Conservation (phyloP, 1,140 invertebrate genomes). For the Stenopsyche tienmushanensis region DNA sequence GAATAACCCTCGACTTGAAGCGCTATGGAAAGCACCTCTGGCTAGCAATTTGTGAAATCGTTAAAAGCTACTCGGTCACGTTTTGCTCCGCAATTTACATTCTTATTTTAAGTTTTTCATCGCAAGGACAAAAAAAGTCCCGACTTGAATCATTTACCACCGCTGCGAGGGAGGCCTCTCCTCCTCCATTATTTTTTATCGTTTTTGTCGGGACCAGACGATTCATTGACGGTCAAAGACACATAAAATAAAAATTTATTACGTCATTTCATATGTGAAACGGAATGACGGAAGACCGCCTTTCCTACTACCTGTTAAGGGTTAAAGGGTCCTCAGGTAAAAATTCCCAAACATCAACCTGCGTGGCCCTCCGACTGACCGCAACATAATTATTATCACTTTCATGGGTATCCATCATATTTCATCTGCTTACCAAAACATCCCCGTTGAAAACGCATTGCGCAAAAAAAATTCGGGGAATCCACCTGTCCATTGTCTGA, state of each 20-base stretch:
- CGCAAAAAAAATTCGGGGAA: no score
- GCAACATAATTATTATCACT: slow-evolving; percentile 11
- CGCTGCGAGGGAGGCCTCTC: background rate
- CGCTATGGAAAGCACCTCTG: no score
- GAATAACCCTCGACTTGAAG: no score
- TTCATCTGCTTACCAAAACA: no score
- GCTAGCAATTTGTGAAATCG: no score
- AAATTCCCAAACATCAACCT: slow-evolving; percentile 11
- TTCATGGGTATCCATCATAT: no score
- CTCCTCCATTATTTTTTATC: background rate
- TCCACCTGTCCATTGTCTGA: no score
- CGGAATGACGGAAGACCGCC: slow-evolving; percentile 3
- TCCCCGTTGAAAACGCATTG: no score
- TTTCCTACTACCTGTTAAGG: slow-evolving; percentile 14
- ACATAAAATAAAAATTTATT: background rate
- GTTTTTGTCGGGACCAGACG: background rate
- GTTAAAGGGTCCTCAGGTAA: slow-evolving; percentile 21
- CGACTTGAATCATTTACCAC: background rate
- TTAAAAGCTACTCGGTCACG: no score
- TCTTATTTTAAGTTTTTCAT: no score
- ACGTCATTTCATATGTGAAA: background rate
- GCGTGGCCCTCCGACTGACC: background rate
- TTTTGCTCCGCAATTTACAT: no score
- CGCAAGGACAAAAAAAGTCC: no score
- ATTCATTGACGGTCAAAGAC: background rate